A percentile compares a stretch with the other conserved stretches of the same genome.
Evolutionary conservation across 2,888 invertebrate species (phyloP).

Genomic region (Harmothoe impar): DNA sequence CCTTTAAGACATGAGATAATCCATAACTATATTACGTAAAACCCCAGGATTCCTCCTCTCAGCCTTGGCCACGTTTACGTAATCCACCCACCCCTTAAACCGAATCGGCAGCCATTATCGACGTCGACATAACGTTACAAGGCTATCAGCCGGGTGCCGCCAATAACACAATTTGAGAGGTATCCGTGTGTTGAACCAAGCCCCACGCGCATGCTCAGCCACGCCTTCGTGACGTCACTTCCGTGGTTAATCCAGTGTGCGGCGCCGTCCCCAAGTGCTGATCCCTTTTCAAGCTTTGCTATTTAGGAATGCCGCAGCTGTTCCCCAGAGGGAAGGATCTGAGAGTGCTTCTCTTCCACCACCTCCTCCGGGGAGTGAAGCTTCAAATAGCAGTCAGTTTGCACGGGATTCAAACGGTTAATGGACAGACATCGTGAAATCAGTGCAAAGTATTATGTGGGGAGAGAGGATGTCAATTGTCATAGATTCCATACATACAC

Average conservation of each 20-base stretch:
- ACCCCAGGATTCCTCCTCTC: not conserved
- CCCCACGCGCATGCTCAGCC: not conserved
- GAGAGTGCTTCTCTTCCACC: too few species aligned
- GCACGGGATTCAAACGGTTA: too few species aligned
- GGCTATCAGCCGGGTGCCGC: not conserved
- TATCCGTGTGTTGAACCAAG: not conserved
- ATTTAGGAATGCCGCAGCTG: conserved; percentile 23
- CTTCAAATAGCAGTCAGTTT: too few species aligned
- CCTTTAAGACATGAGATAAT: not conserved
- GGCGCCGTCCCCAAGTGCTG: not conserved
- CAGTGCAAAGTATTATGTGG: too few species aligned
- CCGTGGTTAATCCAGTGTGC: not conserved
- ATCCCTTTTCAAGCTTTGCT: not conserved
- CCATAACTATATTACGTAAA: conserved; percentile 6
- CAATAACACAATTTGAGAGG: not conserved
- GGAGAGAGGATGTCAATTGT: too few species aligned
- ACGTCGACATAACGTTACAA: not conserved
- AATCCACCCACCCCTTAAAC: not conserved
- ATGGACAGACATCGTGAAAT: too few species aligned
- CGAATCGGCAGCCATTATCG: not conserved
- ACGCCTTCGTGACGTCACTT: not conserved
- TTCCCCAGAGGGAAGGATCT: not conserved
- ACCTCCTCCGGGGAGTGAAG: too few species aligned
- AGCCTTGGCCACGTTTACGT: not conserved
- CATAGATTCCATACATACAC: too few species aligned